Base-by-base conservation (phyloP, 2,113 vertebrate genomes). In the Atrichornis clamosus region DNA sequence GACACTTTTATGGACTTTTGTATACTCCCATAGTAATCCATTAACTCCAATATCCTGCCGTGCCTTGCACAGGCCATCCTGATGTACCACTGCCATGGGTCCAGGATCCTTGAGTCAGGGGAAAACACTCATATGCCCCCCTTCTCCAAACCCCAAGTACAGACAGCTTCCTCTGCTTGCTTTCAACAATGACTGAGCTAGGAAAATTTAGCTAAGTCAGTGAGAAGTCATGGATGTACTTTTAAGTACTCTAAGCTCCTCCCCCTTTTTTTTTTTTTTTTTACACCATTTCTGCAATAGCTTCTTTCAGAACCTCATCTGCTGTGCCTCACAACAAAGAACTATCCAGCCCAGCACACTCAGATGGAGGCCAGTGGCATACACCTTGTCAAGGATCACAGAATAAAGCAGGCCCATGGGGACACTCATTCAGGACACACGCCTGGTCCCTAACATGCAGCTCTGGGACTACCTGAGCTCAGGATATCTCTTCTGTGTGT, bases 321-420 rank as follows among this genome's bases (percentile, higher is more conserved):
- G 15, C 35, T 37, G 50, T 14, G 37, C 64, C 26, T 62, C 46
- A 65, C 11, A 27, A 9, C 26, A 19, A n/a, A 78, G 55, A 74
- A 15, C 6, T 17, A 39, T 1, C 11, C 6, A 73, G 76, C 17
- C 59, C 46, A 37, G 35, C 26, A 23, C 0, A 21, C 44, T 22
- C 9, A 12, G 30, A 73, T 32, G 76, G 37, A 52, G 27, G 17
- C 65, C 60, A 78, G 33, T 21, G n/a, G 35, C 6, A 1, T 30
- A 59, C 55, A 67, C 56, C 30, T 84, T 30, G 12, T n/a, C 26
- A 39, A 59, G 33, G 30, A 26, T 58, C 70, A 59, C 30, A 27
- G n/a, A 70, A 65, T 2, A 74, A 70, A 77, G 39, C 52, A 59
- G 33, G 30, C 47, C 70, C 35, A 23, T 0, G 0, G 52, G 30